phyloP scores from a whole-genome alignment of 2,113 vertebrate genomes.

The Erythrocercus mccallii region DNA sequence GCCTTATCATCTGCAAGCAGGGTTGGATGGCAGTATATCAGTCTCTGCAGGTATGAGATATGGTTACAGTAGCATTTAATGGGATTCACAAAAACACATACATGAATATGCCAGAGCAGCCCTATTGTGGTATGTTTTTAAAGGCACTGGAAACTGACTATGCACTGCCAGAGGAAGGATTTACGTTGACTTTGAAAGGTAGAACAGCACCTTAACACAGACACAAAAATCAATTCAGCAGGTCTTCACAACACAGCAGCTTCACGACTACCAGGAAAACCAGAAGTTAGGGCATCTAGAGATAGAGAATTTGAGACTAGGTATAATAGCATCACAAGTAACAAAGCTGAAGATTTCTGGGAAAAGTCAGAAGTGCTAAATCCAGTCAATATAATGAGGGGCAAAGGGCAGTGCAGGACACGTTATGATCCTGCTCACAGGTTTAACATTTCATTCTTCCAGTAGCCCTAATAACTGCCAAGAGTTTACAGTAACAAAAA shows the following conservation, averaged over 20 bases:
- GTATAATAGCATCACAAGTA: background rate
- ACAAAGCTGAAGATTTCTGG: background rate
- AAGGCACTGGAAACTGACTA: background rate
- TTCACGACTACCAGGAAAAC: background rate
- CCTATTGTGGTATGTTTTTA: background rate
- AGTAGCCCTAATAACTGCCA: background rate
- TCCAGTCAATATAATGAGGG: background rate
- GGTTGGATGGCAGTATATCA: background rate
- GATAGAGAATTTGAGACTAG: background rate
- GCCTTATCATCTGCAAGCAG: background rate
- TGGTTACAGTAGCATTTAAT: background rate
- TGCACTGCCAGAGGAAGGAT: background rate
- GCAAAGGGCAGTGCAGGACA: background rate
- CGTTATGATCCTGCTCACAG: background rate
- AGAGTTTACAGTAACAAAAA: background rate
- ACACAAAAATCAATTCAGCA: background rate
- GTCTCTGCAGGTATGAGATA: background rate
- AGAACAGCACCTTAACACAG: background rate
- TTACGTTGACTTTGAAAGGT: background rate
- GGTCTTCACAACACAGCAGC: background rate
- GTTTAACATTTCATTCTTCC: background rate
- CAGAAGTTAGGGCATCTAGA: background rate
- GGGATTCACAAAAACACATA: background rate
- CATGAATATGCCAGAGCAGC: background rate
- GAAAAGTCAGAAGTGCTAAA: background rate